Conservation (phyloP, 2,888 invertebrate species). For the Andrena chrysosceles region DNA sequence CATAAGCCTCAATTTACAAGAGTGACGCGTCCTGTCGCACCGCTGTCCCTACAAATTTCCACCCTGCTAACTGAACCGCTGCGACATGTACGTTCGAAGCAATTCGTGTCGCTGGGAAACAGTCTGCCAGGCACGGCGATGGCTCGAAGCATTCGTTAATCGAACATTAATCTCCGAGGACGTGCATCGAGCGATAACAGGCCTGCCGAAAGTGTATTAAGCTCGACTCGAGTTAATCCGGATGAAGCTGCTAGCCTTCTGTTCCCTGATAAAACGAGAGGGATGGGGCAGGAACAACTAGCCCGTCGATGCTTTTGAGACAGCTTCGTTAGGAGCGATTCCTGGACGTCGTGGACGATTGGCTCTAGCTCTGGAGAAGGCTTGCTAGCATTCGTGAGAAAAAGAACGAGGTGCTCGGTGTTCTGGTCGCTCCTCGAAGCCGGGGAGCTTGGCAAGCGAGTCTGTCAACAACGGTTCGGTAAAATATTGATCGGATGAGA, state of each 20-base stretch:
- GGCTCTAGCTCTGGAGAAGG: background rate
- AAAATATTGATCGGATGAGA: conserved; percentile 38
- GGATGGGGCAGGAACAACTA: conserved; percentile 16
- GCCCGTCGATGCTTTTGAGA: conserved; percentile 13
- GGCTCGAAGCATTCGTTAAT: conserved; percentile 45
- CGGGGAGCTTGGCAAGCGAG: conserved; percentile 1
- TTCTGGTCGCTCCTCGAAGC: background rate
- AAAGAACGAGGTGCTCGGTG: background rate
- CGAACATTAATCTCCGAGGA: conserved; percentile 57
- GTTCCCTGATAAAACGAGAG: conserved; percentile 39
- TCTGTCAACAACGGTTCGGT: conserved; percentile 28
- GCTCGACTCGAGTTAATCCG: conserved; percentile 56
- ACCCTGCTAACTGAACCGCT: too few relatives aligned
- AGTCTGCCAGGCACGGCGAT: background rate
- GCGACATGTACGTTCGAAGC: background rate
- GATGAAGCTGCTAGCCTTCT: conserved; percentile 47
- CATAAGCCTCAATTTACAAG: too few relatives aligned
- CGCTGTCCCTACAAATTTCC: too few relatives aligned
- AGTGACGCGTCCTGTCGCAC: too few relatives aligned
- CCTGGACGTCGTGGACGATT: background rate
- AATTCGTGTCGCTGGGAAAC: background rate
- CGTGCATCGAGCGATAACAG: conserved; percentile 32
- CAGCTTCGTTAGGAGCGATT: background rate
- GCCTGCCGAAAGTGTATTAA: conserved; percentile 41
- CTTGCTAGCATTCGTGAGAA: background rate